Evolutionary conservation across 35 echinoderm and acorn worm species (phyloP).

Genomic region (Strongylocentrotus purpuratus): DNA sequence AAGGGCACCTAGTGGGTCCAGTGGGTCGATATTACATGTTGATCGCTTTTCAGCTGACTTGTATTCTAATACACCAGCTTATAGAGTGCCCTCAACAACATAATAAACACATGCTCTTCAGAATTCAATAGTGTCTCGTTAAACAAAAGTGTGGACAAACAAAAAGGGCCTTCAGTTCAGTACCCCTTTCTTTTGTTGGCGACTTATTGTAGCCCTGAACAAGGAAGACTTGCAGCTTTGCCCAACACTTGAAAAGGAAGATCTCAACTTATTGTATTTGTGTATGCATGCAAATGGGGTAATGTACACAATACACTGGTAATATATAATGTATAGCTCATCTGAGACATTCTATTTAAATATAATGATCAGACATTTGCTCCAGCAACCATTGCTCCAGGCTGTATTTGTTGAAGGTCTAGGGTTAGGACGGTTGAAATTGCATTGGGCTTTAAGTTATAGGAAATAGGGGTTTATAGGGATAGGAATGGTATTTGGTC

Average conservation of each 20-base stretch:
- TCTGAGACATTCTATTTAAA: neutral
- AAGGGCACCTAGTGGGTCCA: neutral
- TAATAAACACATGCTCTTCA: slow-evolving; percentile 28
- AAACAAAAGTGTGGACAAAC: slow-evolving; percentile 2
- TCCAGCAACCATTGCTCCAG: neutral
- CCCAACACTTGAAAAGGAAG: neutral
- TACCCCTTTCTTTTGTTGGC: neutral
- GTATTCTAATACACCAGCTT: neutral
- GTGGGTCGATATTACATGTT: neutral
- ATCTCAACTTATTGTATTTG: neutral
- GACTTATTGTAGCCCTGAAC: neutral
- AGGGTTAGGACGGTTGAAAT: no score
- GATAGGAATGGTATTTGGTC: no score
- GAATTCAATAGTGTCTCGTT: slow-evolving; percentile 16
- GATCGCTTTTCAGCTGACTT: neutral
- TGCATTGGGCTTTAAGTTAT: no score
- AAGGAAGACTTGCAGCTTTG: neutral
- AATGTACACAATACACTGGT: neutral
- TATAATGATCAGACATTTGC: no score
- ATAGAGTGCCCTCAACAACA: neutral
- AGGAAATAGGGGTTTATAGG: no score
- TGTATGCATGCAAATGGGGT: neutral
- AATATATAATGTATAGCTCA: neutral
- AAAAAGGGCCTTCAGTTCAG: neutral
- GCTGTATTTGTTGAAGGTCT: no score